Evolutionary conservation across 2,797 vertebrate species (phyloP).

Genomic region (Bryconaethiops microstoma): DNA sequence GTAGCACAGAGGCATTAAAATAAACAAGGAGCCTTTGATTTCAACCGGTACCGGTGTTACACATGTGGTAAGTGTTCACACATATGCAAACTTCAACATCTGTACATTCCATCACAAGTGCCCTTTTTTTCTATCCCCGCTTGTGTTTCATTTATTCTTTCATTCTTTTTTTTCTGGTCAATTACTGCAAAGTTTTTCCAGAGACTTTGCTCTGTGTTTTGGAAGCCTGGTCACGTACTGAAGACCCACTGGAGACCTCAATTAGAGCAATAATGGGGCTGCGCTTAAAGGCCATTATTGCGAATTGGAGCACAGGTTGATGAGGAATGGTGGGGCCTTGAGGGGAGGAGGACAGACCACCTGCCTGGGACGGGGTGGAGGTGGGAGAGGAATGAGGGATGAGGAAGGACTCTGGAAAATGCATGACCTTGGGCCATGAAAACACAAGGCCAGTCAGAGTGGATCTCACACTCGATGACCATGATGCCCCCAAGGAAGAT

Average conservation of each 20-base stretch:
- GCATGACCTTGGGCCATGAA: constrained; percentile 7
- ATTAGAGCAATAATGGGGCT: constrained; percentile 61
- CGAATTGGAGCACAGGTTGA: constrained; percentile 49
- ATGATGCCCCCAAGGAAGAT: constrained; percentile 3
- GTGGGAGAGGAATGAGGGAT: constrained; percentile 8
- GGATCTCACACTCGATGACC: constrained; percentile 2
- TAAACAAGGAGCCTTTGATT: constrained; percentile 14
- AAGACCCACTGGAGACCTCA: constrained; percentile 48
- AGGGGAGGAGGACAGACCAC: constrained; percentile 31
- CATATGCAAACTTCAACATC: not conserved
- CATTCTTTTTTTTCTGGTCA: constrained; percentile 24
- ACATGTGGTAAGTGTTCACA: constrained; percentile 18
- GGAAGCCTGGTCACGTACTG: constrained; percentile 32
- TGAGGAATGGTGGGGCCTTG: constrained; percentile 47
- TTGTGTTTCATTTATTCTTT: constrained; percentile 15
- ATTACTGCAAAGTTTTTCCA: constrained; percentile 50
- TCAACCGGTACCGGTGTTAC: constrained; percentile 19
- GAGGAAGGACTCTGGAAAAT: not conserved
- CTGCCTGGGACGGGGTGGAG: constrained; percentile 11
- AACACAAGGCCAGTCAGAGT: constrained; percentile 19
- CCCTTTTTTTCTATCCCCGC: not conserved
- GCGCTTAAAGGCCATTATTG: constrained; percentile 54
- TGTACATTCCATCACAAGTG: not conserved
- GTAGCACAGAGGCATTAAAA: not conserved
- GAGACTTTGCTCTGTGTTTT: constrained; percentile 38